A percentile compares a stretch with the other conserved stretches of the same genome.
Conservation (phyloP, 2,113 vertebrate genomes). For the Heteronetta atricapilla region DNA sequence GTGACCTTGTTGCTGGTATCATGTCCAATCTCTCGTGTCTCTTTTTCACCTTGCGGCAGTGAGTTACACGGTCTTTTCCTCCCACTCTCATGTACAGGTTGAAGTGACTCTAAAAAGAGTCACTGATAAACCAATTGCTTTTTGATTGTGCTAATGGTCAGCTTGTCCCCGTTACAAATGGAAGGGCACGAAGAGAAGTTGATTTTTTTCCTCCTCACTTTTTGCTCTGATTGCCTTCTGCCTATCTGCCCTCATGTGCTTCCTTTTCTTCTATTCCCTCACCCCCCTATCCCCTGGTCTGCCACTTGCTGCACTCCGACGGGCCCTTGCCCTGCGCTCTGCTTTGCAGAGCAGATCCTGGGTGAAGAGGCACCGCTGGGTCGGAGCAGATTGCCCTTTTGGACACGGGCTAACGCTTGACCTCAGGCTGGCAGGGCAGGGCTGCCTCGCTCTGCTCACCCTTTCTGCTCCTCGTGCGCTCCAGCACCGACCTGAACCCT, state of each 20-base stretch:
- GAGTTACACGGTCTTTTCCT: not conserved
- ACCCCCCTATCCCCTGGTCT: not conserved
- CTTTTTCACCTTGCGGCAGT: not conserved
- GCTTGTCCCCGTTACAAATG: not conserved
- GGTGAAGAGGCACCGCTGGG: rapidly evolving
- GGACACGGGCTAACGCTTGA: rapidly evolving
- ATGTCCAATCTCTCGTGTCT: not conserved
- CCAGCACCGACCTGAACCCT: not conserved
- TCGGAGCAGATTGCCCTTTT: not conserved
- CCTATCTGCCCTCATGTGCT: not conserved
- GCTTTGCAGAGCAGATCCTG: not conserved
- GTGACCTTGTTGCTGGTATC: not conserved
- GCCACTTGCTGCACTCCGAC: not conserved
- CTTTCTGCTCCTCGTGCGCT: not conserved
- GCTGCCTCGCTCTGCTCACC: not conserved
- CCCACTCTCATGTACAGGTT: not conserved
- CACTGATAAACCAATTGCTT: not conserved
- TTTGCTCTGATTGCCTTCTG: not conserved
- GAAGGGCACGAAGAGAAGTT: not conserved
- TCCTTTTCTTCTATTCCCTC: not conserved
- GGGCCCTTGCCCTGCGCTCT: not conserved
- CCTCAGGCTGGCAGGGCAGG: rapidly evolving
- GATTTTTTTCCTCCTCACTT: not conserved
- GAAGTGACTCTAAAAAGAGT: not conserved
- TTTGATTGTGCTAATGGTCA: not conserved